phyloP scores from a whole-genome alignment of 2,113 vertebrate genomes.

The Caracal caracal region DNA sequence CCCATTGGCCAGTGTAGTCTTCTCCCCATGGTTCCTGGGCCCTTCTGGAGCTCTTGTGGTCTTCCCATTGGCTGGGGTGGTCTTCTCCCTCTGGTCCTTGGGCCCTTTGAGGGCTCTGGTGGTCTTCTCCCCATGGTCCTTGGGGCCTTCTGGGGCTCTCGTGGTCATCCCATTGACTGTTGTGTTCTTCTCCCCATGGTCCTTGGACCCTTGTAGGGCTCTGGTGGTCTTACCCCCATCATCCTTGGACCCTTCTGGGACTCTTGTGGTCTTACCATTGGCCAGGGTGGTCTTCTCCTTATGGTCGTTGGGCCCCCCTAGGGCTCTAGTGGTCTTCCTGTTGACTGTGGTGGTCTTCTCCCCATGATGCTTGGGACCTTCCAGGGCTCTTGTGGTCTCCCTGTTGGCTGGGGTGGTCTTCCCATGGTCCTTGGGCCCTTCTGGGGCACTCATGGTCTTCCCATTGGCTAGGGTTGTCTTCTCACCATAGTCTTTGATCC shows the following conservation, averaged over 20 bases:
- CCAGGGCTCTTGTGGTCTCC: not conserved
- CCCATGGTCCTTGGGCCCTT: not conserved
- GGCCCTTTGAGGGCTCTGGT: not conserved
- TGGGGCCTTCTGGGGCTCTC: not conserved
- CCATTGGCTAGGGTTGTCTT: not conserved
- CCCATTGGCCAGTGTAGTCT: not conserved
- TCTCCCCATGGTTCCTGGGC: not conserved
- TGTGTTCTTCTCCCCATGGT: not conserved
- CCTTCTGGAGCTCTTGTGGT: not conserved
- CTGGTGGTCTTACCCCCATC: not conserved
- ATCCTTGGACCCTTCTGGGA: accelerated
- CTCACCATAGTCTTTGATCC: not conserved
- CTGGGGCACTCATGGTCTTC: not conserved
- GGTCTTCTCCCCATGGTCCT: not conserved
- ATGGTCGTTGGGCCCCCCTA: not conserved
- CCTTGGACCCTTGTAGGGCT: not conserved
- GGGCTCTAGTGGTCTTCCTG: accelerated
- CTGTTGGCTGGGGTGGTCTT: accelerated
- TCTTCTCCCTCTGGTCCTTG: not conserved
- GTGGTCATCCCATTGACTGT: not conserved
- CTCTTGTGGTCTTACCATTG: not conserved
- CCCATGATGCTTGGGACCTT: accelerated
- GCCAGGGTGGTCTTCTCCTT: not conserved
- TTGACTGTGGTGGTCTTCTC: too few species aligned
- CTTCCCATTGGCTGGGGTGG: too few species aligned